Evolutionary conservation across 2,113 vertebrate genomes (phyloP).

Genomic region (Muntiacus reevesi): DNA sequence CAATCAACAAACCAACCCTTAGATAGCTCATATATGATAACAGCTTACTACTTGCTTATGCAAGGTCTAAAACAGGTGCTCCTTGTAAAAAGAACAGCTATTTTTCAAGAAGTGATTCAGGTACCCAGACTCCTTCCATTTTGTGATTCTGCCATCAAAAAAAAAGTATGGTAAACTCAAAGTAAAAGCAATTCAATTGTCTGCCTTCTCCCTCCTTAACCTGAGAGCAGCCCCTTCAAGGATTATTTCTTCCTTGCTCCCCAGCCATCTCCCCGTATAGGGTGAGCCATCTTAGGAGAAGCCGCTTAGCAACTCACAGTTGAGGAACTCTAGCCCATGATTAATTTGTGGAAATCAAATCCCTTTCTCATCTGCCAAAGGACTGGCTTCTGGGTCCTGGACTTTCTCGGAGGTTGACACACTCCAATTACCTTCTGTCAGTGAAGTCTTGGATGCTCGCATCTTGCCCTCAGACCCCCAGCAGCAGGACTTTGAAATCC

Average conservation of each 20-base stretch:
- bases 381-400: not conserved
- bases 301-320: not conserved
- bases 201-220: not conserved
- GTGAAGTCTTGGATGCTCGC: not conserved
- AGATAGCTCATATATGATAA: not conserved
- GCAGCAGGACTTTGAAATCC: not conserved
- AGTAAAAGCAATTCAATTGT: not conserved
- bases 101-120: not conserved
- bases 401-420: not conserved
- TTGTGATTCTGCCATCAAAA: not conserved
- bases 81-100: not conserved
- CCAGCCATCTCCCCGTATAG: accelerated
- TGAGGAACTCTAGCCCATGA: not conserved
- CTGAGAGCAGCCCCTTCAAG: not conserved
- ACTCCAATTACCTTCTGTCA: not conserved
- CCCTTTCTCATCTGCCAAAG: not conserved
- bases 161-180: not conserved
- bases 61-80: not conserved
- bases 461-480: not conserved
- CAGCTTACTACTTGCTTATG: not conserved
- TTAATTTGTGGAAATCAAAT: not conserved
- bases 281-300: not conserved
- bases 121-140: not conserved
- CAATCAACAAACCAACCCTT: not conserved
- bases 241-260: not conserved